Conservation (phyloP, 1,140 invertebrate species). For the Drosophila subobscura region DNA sequence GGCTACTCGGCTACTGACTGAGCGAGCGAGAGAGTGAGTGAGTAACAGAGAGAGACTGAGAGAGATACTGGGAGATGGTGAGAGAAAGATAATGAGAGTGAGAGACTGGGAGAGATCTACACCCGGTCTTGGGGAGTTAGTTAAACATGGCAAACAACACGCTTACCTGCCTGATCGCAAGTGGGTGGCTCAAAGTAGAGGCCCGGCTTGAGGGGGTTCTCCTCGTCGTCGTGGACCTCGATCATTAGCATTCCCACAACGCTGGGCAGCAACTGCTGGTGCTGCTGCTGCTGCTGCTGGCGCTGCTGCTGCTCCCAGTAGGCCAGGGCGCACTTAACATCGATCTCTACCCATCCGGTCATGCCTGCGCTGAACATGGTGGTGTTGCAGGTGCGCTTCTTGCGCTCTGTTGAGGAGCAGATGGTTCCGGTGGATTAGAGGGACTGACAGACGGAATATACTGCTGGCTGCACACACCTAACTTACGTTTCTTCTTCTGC, state of each 20-base stretch:
- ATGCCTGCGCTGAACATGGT: conserved; percentile 69
- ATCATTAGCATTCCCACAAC: conserved; percentile 71
- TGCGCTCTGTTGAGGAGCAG: conserved; percentile 52
- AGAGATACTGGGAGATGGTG: conserved; percentile 13
- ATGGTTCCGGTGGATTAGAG: background rate
- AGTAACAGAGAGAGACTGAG: background rate
- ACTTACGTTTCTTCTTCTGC: conserved; percentile 76
- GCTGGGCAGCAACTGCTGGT: conserved; percentile 37
- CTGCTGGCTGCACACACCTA: conserved; percentile 30
- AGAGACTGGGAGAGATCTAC: conserved; percentile 21
- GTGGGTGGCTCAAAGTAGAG: conserved; percentile 77
- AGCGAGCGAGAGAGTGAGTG: conserved; percentile 1
- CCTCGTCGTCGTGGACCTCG: conserved; percentile 81
- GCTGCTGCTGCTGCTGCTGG: conserved; percentile 18
- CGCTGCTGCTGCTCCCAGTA: conserved; percentile 73
- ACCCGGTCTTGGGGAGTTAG: conserved; percentile 51
- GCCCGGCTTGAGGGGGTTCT: conserved; percentile 74
- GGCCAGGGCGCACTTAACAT: conserved; percentile 75
- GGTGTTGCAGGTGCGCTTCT: conserved; percentile 82
- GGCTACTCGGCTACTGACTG: conserved; percentile 16
- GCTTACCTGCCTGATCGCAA: conserved; percentile 83
- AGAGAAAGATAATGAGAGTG: conserved; percentile 18
- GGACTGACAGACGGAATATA: background rate
- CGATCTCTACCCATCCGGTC: conserved; percentile 81
- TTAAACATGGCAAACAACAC: conserved; percentile 81